Base-by-base conservation (phyloP, 2,113 vertebrate species). In the Cololabis saira region DNA sequence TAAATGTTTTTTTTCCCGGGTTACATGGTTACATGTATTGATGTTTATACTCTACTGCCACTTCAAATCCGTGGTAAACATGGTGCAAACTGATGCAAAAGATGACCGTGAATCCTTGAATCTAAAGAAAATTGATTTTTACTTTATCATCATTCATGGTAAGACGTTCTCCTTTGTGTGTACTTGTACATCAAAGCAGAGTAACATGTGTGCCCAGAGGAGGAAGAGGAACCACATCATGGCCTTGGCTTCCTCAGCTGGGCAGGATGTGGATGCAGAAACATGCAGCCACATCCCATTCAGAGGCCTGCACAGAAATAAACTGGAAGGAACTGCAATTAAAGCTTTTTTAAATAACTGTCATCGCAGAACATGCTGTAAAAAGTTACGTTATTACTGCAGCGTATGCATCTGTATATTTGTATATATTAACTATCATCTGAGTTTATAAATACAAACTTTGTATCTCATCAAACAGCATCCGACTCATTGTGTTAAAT, bases 231-330 rank as follows among this genome's bases (percentile, higher is more conserved):
- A 71, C 63, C 44, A 60, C 41, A 59, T 61, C 16, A 71, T 10
- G 58, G 61, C 44, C 54, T 78, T 47, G 79, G 65, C 67, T 43
- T 48, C 12, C 56, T 76, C 71, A 76, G 61, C 73, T 74, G 76
- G 66, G 84, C 88, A 89, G 87, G 85, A 84, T 80, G 75, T 84
- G 52, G 63, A 53, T 3, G 11, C 56, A 61, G 21, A 73, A 45
- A 56, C 61, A 68, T 49, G 63, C 40, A 61, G 55, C 21, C 54
- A 52, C 56, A 69, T 17, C 24, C 19, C 42, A 3, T 40, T 65
- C 40, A 53, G 52, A 37, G 54, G n/a, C 48, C 33, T 1, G 8
- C 15, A 37, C 10, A 15, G 18, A 50, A 64, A 22, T 65, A 57
- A 42, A 48, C 55, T 56, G 45, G 68, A 52, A 80, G 51, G 57